A percentile compares a stretch with the other conserved stretches of the same genome.
Conservation (phyloP, 1,140 invertebrate species). For the Plutomurus gul region DNA sequence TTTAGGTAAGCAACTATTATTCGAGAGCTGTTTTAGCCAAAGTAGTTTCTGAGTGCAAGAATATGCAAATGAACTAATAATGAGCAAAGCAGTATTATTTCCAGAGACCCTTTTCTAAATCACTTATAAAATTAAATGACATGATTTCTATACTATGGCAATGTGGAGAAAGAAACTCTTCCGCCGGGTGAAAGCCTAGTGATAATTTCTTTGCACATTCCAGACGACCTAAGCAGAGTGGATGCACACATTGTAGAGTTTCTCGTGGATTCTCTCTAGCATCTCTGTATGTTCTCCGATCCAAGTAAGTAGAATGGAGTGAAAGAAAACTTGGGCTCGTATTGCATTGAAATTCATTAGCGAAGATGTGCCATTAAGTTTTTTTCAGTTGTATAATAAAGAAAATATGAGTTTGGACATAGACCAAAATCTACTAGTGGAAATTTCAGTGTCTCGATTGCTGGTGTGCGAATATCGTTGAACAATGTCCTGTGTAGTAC, state of each 20-base stretch:
- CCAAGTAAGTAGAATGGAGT: background rate
- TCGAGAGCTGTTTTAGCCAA: too few species aligned
- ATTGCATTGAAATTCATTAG: constrained; percentile 30
- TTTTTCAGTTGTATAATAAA: constrained; percentile 25
- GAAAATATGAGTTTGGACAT: constrained; percentile 23
- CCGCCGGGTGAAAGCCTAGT: too few species aligned
- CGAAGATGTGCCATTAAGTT: constrained; percentile 12
- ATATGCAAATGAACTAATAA: background rate
- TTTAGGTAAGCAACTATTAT: too few species aligned
- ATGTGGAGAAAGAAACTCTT: too few species aligned
- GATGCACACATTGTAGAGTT: too few species aligned
- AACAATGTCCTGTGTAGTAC: background rate
- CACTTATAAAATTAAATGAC: background rate
- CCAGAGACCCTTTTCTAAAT: background rate
- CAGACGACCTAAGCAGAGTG: too few species aligned
- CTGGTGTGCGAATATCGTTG: background rate
- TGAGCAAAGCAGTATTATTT: background rate
- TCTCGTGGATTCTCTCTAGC: background rate
- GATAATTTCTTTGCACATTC: too few species aligned
- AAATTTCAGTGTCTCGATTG: background rate
- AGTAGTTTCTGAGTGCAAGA: background rate
- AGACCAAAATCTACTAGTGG: background rate
- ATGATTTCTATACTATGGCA: too few species aligned
- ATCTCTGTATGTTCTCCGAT: background rate
- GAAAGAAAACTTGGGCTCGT: constrained; percentile 2